Base-by-base conservation (phyloP, 2,113 vertebrate genomes). In the Salvator merianae region DNA sequence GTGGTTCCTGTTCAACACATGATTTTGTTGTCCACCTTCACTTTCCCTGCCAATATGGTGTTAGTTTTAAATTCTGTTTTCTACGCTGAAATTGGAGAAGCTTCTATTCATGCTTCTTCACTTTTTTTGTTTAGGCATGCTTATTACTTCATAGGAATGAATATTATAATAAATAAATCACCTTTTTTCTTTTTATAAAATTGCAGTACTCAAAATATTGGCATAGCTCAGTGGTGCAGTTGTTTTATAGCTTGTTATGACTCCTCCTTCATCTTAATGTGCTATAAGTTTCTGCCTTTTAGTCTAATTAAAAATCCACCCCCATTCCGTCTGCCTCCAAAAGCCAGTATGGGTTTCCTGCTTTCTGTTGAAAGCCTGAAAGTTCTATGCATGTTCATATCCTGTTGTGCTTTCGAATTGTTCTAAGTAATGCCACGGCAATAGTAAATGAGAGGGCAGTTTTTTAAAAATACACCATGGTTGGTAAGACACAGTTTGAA, bases 391-490 rank as follows among this genome's bases (percentile, higher is more conserved):
- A 66, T 59, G 32, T 89, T 90, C 86, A 66, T 38, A 77, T 88
- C 82, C 85, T 83, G 69, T 77, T 84, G 79, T 7, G 1, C 47
- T 91, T 83, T 40, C 38, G 78, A 91, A 68, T 59, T 86, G 1
- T 77, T 88, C 47, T 84, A 5, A 50, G 81, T 59, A 24, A 38
- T 59, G 50, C 83, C 76, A 65, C 38, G 50, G 84, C 78, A 69
- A 0, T 82, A 4, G 55, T 59, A 20, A 59, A 59, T 59, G 55
- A 20, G 20, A 59, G 55, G 55, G 55, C 55, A 59, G 20, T 20
- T 16, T 47, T 5, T 32, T 47, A 26, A 32, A 77, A 59, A 38
- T 16, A 24, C 65, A 24, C 40, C 38, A 47, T 32, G 34, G 59
- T n/a, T 50, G n/a, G 55, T 34, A 79, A 16, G 53, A 34, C 47